phyloP scores from a whole-genome alignment of 2,888 invertebrate genomes.

The Heliconius aoede region DNA sequence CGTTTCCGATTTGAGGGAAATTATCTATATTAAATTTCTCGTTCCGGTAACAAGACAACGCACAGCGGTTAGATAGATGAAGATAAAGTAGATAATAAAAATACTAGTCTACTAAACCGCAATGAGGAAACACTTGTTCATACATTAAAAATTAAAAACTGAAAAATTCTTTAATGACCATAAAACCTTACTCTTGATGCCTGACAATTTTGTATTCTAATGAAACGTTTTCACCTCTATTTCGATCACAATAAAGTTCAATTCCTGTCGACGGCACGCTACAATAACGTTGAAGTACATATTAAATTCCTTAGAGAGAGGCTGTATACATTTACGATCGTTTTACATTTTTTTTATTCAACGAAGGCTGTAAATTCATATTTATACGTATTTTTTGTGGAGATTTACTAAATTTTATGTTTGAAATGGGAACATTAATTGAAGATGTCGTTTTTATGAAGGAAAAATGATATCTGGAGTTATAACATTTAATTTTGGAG shows the following conservation, averaged over 20 bases:
- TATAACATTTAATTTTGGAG: background rate
- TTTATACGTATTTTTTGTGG: constrained; percentile 32
- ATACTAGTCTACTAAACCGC: background rate
- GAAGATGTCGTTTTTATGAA: background rate
- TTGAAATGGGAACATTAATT: background rate
- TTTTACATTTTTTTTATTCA: constrained; percentile 38
- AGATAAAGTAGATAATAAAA: too few species aligned
- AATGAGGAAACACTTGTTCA: background rate
- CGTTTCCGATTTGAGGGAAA: too few species aligned
- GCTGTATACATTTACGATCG: constrained; percentile 36
- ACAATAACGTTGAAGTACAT: constrained; percentile 20
- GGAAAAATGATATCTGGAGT: background rate
- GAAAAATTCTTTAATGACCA: constrained; percentile 17
- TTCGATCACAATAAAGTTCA: background rate
- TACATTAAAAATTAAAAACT: constrained; percentile 18
- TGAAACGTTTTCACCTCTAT: background rate
- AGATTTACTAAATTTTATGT: constrained; percentile 2
- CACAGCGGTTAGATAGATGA: too few species aligned
- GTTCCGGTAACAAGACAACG: too few species aligned
- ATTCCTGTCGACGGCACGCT: background rate
- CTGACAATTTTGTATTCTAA: constrained; percentile 2
- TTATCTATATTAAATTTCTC: too few species aligned
- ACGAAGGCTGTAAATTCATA: constrained; percentile 36
- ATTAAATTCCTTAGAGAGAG: constrained; percentile 35
- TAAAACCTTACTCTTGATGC: constrained; percentile 23